Conservation (phyloP, 2,888 invertebrate genomes). For the Lampropteryx suffumata region DNA sequence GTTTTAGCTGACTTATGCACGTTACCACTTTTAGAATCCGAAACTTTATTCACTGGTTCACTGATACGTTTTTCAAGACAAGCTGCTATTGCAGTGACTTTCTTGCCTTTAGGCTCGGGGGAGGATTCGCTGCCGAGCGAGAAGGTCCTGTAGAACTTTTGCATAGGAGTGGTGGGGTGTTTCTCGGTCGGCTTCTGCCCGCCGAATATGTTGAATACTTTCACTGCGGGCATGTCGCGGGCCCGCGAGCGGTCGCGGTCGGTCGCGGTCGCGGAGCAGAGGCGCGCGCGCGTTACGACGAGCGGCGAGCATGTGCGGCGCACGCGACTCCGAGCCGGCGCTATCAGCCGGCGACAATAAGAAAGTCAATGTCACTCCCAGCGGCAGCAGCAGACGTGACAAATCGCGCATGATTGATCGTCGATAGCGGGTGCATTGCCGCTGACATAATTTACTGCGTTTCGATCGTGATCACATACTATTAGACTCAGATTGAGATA, state of each 20-base stretch:
- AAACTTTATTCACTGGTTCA: conserved; percentile 51
- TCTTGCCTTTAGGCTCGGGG: conserved; percentile 67
- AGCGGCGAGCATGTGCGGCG: conserved; percentile 71
- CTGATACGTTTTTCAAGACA: conserved; percentile 73
- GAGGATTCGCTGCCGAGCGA: conserved; percentile 69
- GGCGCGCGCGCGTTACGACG: conserved; percentile 77
- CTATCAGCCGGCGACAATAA: conserved; percentile 67
- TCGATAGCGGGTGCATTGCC: conserved; percentile 31
- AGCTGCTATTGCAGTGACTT: conserved; percentile 77
- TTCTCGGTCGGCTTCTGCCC: conserved; percentile 79
- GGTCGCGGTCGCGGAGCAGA: conserved; percentile 56
- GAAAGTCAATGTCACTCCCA: conserved; percentile 78
- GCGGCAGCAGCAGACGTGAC: conserved; percentile 55
- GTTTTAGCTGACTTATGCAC: conserved; percentile 66
- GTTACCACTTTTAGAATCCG: conserved; percentile 42
- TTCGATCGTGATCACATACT: conserved; percentile 23
- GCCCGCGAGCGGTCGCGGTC: conserved; percentile 70
- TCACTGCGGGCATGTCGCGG: conserved; percentile 82
- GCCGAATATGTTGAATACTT: conserved; percentile 81
- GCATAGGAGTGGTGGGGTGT: conserved; percentile 66
- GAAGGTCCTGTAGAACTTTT: conserved; percentile 80
- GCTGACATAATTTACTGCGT: conserved; percentile 31
- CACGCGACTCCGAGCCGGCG: conserved; percentile 38
- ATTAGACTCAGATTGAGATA: conserved; percentile 21
- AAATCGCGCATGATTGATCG: conserved; percentile 48